Percentiles rank a stretch among this genome's conserved stretches.
These are phyloP conservation scores for Porites lobata DNA, from an alignment of 92 coral and sea anemone species.

Conservation along the genomic window DNA sequence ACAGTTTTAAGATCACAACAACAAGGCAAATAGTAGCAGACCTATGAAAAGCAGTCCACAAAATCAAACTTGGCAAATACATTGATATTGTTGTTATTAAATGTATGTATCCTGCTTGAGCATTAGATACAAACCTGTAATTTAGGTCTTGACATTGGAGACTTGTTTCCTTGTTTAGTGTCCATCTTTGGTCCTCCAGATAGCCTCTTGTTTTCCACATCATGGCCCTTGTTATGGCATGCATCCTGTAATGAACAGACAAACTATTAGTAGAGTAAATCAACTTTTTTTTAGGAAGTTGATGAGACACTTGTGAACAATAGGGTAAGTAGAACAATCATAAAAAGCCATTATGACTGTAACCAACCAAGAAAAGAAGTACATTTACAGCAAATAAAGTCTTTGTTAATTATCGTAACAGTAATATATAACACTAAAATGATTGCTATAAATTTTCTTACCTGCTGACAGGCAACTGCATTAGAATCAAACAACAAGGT, in stretches of 20 bases:
- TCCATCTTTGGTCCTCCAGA: constrained; percentile 30
- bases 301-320: no score
- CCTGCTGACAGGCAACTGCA: constrained; percentile 42
- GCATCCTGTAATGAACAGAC: constrained; percentile 13
- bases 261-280: neutral
- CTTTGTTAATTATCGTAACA: neutral
- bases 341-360: no score
- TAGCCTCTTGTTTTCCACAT: constrained; percentile 24
- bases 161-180: constrained; percentile 24
- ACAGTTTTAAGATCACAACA: no score
- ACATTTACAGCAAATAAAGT: no score
- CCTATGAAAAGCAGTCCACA: no score
- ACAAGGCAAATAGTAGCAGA: no score
- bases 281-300: no score
- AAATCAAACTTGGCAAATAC: no score
- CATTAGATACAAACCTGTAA: constrained; percentile 14
- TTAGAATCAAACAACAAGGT: constrained; percentile 93
- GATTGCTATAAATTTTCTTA: constrained; percentile 2
- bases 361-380: no score
- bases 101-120: no score
- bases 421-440: neutral
- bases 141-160: constrained; percentile 1
- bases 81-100: no score
- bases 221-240: constrained; percentile 14
- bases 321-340: no score